These are phyloP conservation scores for Cepaea nemoralis DNA, from an alignment of 1,140 invertebrate genomes.

Conservation along the genomic window DNA sequence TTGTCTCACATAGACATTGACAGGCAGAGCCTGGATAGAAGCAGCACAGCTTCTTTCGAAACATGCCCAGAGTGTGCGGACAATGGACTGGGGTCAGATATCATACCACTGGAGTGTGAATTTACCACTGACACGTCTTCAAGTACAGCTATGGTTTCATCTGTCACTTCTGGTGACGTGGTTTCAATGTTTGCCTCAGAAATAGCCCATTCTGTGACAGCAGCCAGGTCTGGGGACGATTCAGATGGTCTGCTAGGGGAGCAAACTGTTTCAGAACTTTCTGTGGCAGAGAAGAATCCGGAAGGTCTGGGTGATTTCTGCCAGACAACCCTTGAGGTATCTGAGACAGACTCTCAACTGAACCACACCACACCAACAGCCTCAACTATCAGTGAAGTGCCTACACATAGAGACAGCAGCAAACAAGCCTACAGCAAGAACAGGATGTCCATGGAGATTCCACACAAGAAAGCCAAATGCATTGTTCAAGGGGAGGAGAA, in stretches of 20 bases:
- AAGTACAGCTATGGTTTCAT: neutral
- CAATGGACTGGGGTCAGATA: neutral
- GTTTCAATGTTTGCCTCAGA: slow-evolving; percentile 1
- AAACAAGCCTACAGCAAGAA: slow-evolving; percentile 25
- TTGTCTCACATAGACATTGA: slow-evolving; percentile 37
- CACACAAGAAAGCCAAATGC: slow-evolving; percentile 49
- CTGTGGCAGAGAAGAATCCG: neutral
- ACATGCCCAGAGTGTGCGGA: slow-evolving; percentile 26
- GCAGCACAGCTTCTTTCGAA: slow-evolving; percentile 30
- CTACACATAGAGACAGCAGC: slow-evolving; percentile 14
- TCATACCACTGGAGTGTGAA: neutral
- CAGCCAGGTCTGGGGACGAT: neutral
- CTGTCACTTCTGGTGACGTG: neutral
- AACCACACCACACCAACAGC: neutral
- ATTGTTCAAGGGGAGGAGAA: slow-evolving; percentile 16
- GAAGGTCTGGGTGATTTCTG: neutral
- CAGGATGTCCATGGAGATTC: slow-evolving; percentile 51
- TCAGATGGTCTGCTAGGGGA: neutral
- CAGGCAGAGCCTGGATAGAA: slow-evolving; percentile 22
- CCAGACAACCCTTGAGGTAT: neutral
- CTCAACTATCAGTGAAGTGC: slow-evolving; percentile 7
- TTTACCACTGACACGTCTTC: neutral
- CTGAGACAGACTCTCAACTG: neutral
- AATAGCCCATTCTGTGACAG: neutral
- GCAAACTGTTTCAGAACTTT: too few species aligned